A percentile compares a stretch with the other conserved stretches of the same genome.
Evolutionary conservation across 1,140 invertebrate genomes (phyloP).

Genomic region (Melanaphis sacchari): DNA sequence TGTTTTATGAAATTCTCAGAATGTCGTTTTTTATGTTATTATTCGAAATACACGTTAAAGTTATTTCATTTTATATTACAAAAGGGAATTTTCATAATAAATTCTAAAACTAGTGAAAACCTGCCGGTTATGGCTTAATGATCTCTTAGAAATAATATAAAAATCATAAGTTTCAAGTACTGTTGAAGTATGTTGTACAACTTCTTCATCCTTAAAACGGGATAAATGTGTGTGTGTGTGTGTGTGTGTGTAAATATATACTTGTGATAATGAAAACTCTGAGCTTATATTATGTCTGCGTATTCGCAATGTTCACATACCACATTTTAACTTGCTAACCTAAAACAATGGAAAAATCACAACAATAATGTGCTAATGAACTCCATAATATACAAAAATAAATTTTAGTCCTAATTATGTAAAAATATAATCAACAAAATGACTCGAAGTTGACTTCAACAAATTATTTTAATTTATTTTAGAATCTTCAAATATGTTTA

Average conservation of each 20-base stretch:
- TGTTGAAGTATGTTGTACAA: conserved; percentile 34
- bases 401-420: background rate
- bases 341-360: background rate
- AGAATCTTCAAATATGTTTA: background rate
- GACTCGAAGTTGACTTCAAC: background rate
- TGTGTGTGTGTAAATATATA: background rate
- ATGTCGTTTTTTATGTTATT: background rate
- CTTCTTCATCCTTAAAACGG: conserved; percentile 12
- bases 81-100: conserved; percentile 27
- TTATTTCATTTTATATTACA: conserved; percentile 26
- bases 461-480: background rate
- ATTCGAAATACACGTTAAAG: background rate
- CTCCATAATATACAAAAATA: background rate
- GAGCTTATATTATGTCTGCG: background rate
- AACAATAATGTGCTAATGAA: conserved; percentile 9
- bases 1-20: background rate
- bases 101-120: background rate
- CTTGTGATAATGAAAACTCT: background rate
- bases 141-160: conserved; percentile 48
- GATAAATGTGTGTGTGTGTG: background rate
- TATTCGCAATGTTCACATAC: conserved; percentile 15
- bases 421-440: background rate
- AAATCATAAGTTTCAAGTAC: conserved; percentile 43
- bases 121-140: conserved; percentile 25
- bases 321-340: background rate